Evolutionary conservation across 2,888 invertebrate genomes (phyloP).

Genomic region (Erebia palarica): DNA sequence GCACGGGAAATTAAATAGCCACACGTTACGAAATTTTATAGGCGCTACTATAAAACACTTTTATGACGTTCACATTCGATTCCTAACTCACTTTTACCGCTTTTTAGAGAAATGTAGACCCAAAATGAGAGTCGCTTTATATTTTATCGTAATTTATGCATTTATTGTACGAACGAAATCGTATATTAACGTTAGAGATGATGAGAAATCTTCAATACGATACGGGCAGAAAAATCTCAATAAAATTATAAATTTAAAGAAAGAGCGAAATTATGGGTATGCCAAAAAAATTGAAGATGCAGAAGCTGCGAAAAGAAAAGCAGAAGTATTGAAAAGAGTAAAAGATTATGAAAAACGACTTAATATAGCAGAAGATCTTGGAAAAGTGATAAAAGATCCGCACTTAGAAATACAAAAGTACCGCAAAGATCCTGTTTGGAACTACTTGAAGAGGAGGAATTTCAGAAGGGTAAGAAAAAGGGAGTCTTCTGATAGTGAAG

Average conservation of each 20-base stretch:
- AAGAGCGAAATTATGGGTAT: neutral
- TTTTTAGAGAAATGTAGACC: constrained; percentile 44
- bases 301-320: constrained; percentile 34
- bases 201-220: constrained; percentile 41
- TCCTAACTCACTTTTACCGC: constrained; percentile 16
- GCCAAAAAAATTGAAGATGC: constrained; percentile 27
- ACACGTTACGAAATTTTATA: constrained; percentile 47
- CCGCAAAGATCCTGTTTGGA: constrained; percentile 55
- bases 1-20: constrained; percentile 23
- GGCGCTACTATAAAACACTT: constrained; percentile 29
- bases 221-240: constrained; percentile 7
- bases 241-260: neutral
- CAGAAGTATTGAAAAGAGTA: constrained; percentile 27
- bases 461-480: constrained; percentile 42
- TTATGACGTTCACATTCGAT: constrained; percentile 29
- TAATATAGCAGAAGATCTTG: constrained; percentile 10
- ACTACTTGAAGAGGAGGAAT: constrained; percentile 40
- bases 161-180: constrained; percentile 43
- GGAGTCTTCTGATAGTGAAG: constrained; percentile 40
- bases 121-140: constrained; percentile 48
- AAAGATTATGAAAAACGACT: constrained; percentile 26
- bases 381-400: constrained; percentile 21
- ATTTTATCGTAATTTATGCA: constrained; percentile 38
- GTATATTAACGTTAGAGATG: constrained; percentile 41
- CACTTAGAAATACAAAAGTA: constrained; percentile 36